These are phyloP conservation scores for honey bee (Apis mellifera) DNA, from an alignment of 1,140 invertebrate genomes.

Conservation along the genomic window Amel_HAv3.1 CM009932.2:10028001-10028500, in stretches of 20 bases:
- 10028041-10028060: background rate
- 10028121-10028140: too few species aligned
- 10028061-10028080: constrained; percentile 14
- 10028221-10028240: constrained; percentile 23
- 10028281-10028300: constrained; percentile 55
- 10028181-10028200: background rate
- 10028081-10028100: constrained; percentile 52
- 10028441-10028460: constrained; percentile 49
- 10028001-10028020: constrained; percentile 45
- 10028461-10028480: constrained; percentile 61
- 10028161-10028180: too few species aligned
- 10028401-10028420: constrained; percentile 62
- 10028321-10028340: constrained; percentile 55
- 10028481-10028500: constrained; percentile 65
- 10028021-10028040: constrained; percentile 4
- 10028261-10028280: constrained; percentile 58
- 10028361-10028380: background rate
- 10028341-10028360: background rate
- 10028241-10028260: constrained; percentile 34
- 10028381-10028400: constrained; percentile 14
- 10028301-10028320: constrained; percentile 66
- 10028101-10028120: constrained; percentile 25
- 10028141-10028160: too few species aligned
- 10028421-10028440: constrained; percentile 25
- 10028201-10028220: too few species aligned